Evolutionary conservation across 2,113 vertebrate genomes (phyloP), one percentile per base, ranked within the genome.

Genomic region (Myrmecophaga tridactyla): DNA sequence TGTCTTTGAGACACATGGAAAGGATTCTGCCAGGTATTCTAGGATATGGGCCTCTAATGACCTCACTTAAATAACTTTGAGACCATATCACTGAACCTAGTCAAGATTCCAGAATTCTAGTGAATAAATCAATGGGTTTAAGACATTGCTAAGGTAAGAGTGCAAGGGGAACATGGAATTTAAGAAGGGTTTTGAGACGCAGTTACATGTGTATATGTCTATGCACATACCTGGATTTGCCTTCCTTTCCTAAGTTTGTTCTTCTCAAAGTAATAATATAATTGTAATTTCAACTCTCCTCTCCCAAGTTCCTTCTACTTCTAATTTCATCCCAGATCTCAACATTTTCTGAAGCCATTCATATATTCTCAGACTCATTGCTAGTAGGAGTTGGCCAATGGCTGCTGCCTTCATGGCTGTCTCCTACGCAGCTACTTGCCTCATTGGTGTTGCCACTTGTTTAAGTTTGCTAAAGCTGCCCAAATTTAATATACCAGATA

Each of bases 401-500:
- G 3, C 10, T 63, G 14, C 7, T 46, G 9, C 17, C 41, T 76
- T 51, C 51, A 41, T 1, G 4, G 6, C 11, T 14, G 6, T 31
- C 9, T 70, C 31, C 20, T 62, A 7, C 10, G 31, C 21, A 63
- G 27, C 4, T n/a, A 29, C 14, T 25, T 25, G 14, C 14, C 23
- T 7, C 1, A 1, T 0, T 4, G 15, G 4, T 3, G 20, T 7
- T 36, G 9, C 25, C n/a, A 80, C 2, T n/a, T n/a, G n/a, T n/a
- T n/a, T n/a, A n/a, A n/a, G n/a, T n/a, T n/a, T n/a, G n/a, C n/a
- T n/a, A n/a, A n/a, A n/a, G n/a, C n/a, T n/a, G n/a, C n/a, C n/a
- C n/a, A n/a, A n/a, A n/a, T n/a, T n/a, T n/a, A n/a, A n/a, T n/a
- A n/a, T n/a, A n/a, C n/a, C n/a, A n/a, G n/a, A n/a, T n/a, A n/a